Conservation (phyloP, 2,113 vertebrate species). For the Ciconia boyciana region DNA sequence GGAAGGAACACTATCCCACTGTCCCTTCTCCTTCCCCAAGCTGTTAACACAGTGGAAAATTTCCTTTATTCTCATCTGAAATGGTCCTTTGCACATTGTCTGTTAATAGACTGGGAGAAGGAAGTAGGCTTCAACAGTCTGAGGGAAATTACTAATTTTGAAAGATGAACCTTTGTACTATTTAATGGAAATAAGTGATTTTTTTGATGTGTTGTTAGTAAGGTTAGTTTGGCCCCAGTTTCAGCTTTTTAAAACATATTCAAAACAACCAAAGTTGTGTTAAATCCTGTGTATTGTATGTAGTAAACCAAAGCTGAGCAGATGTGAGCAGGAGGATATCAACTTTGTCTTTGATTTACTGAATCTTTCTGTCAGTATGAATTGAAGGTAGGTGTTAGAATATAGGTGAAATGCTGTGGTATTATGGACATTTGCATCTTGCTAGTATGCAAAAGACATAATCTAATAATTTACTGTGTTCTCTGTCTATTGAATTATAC, state of each 20-base stretch:
- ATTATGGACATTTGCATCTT: not conserved
- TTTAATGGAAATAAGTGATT: not conserved
- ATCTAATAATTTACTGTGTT: not conserved
- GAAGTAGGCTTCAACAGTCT: not conserved
- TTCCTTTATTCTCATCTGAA: not conserved
- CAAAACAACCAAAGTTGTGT: not conserved
- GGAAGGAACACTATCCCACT: not conserved
- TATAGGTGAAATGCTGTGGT: not conserved
- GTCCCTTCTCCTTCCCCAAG: not conserved
- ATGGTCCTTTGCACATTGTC: not conserved
- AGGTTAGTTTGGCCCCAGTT: not conserved
- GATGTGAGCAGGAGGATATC: not conserved
- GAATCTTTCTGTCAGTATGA: not conserved
- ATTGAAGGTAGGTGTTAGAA: slow-evolving; percentile 2
- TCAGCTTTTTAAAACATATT: not conserved
- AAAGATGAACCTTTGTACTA: not conserved
- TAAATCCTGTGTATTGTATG: not conserved
- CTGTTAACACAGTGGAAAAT: not conserved
- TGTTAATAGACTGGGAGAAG: not conserved
- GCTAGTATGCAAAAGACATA: not conserved
- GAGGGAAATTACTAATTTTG: not conserved
- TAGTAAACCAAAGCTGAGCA: not conserved
- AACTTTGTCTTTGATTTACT: not conserved
- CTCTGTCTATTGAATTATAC: not conserved
- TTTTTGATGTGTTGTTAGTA: not conserved